Evolutionary conservation across 2,797 vertebrate species (phyloP), one percentile per base, ranked within the genome.

Genomic region (Pipistrellus nathusii): DNA sequence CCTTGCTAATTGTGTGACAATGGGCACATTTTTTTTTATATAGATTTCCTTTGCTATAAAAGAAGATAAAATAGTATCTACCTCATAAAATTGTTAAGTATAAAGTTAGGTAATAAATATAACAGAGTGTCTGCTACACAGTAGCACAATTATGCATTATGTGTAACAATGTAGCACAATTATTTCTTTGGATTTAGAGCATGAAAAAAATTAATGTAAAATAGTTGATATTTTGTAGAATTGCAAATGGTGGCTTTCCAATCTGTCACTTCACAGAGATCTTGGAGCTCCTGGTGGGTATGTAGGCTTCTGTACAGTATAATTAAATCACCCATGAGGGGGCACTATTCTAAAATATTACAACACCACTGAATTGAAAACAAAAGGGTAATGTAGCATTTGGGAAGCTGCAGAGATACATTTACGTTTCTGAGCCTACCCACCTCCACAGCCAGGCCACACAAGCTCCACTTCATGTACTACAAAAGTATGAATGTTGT

Each of bases 111-210:
- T 75, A 57, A 53, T 87, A 73, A 51, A 44, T 51, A 25, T 20
- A 66, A 75, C 15, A 35, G 30, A 66, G 46, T 38, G 51, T 66
- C 32, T 72, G 12, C 30, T 41, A 44, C 23, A 44, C 88, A 35
- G 10, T 35, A 48, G 38, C 38, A 41, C 38, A 41, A 41, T 41
- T n/a, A 62, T 4, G 11, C 59, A 64, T 10, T 32, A 66, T 68
- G 75, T 88, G 38, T 57, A 55, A 69, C 14, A 17, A 25, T 10
- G 17, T 53, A 44, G 62, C 25, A 66, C 2, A 44, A 15, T 2
- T 41, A 51, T 78, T 77, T 93, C 30, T 96, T 94, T 72, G 55
- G 55, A 75, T 88, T 73, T 21, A 88, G 38, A 94, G 23, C 55
- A 35, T 80, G 46, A 93, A 93, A 86, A 88, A 88, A 81, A 38